These are phyloP conservation scores for Octodonta nipae DNA, from an alignment of 2,888 invertebrate species.

Conservation along the genomic window DNA sequence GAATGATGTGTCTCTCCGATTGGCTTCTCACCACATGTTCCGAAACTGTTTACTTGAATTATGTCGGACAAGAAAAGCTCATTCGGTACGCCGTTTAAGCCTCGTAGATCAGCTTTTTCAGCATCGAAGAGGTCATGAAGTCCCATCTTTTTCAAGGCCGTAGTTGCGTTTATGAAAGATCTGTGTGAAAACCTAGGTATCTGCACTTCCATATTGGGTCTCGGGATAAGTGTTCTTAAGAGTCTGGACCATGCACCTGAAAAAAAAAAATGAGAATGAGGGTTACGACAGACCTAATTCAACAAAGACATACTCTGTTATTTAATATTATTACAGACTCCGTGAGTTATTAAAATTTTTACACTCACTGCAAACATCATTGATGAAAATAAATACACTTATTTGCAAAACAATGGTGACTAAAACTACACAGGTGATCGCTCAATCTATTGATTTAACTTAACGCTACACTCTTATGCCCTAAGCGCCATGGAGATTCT, in stretches of 20 bases:
- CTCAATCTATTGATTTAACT: no score
- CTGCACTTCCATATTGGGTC: slow-evolving; percentile 67
- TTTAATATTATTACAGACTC: no score
- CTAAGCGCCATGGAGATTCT: no score
- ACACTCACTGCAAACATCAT: no score
- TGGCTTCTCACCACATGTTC: slow-evolving; percentile 64
- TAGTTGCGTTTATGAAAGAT: slow-evolving; percentile 68
- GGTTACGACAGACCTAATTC: no score
- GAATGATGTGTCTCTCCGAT: slow-evolving; percentile 63
- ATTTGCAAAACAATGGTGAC: no score
- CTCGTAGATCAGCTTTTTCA: slow-evolving; percentile 66
- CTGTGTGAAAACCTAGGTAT: slow-evolving; percentile 71
- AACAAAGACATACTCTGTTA: no score
- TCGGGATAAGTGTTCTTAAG: slow-evolving; percentile 57
- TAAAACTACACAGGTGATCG: no score
- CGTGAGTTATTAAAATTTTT: no score
- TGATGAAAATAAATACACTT: no score
- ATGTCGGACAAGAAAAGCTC: slow-evolving; percentile 74
- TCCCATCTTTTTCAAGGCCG: slow-evolving; percentile 67
- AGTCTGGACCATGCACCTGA: slow-evolving; percentile 55
- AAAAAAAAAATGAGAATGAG: no score
- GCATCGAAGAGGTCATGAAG: slow-evolving; percentile 64
- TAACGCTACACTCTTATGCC: no score
- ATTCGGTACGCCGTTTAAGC: slow-evolving; percentile 64
- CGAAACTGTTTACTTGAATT: slow-evolving; percentile 71